phyloP scores from a whole-genome alignment of 2,113 vertebrate genomes.

The Lepidothrix coronata region DNA sequence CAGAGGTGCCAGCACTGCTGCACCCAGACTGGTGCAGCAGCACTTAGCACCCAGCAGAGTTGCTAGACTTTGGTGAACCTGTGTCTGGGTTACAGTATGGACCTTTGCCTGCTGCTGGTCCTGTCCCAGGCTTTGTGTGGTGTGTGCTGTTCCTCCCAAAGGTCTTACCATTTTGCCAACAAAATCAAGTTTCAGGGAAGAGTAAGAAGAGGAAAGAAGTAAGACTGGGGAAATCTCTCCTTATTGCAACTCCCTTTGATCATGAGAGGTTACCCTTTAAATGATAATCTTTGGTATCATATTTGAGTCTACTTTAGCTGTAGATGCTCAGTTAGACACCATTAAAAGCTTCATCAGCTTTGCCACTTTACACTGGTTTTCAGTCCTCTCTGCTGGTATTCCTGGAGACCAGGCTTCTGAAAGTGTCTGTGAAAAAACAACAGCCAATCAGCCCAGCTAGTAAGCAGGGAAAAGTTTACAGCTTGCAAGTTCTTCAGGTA shows the following conservation, averaged over 20 bases:
- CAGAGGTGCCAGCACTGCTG: neutral
- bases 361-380: neutral
- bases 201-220: neutral
- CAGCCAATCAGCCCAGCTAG: neutral
- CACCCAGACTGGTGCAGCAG: accelerated
- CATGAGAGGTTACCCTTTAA: neutral
- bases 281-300: neutral
- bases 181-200: neutral
- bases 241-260: neutral
- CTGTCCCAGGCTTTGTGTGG: neutral
- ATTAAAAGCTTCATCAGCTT: neutral
- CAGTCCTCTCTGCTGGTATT: neutral
- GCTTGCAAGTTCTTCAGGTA: neutral
- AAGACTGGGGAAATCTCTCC: neutral
- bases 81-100: accelerated
- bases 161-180: neutral
- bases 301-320: neutral
- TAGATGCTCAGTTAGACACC: neutral
- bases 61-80: neutral
- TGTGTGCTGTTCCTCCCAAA: neutral
- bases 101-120: neutral
- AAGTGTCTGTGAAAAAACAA: neutral
- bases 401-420: neutral
- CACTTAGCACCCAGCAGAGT: neutral
- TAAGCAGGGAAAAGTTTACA: neutral